Evolutionary conservation across 2,113 vertebrate species (phyloP).

Genomic region (Lampris incognitus): DNA sequence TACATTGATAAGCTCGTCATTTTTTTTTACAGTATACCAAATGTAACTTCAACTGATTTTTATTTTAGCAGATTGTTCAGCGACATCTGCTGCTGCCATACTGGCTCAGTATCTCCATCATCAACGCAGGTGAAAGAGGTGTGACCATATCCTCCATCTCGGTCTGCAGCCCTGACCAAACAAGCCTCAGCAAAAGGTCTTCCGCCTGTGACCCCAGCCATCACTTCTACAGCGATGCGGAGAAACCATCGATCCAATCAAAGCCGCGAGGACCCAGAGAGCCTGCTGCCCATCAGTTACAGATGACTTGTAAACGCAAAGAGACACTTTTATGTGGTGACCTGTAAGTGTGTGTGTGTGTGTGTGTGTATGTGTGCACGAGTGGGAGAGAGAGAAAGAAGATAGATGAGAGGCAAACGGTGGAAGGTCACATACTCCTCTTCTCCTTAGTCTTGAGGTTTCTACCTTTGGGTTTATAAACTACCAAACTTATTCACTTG

Average conservation of each 20-base stretch:
- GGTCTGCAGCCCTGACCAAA: slow-evolving; percentile 16
- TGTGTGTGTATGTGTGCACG: not conserved
- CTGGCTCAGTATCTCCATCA: too few species aligned
- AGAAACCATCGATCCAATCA: slow-evolving; percentile 41
- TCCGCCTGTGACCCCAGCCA: slow-evolving; percentile 39
- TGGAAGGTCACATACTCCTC: not conserved
- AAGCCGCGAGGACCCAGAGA: slow-evolving; percentile 8
- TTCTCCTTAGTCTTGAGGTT: not conserved
- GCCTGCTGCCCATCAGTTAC: slow-evolving; percentile 45
- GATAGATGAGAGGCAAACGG: not conserved
- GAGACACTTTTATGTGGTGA: slow-evolving; percentile 29
- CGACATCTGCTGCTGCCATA: too few species aligned
- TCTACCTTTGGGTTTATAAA: not conserved
- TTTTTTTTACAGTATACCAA: too few species aligned
- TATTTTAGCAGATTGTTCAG: too few species aligned
- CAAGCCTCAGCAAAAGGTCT: not conserved
- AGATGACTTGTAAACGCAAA: slow-evolving; percentile 51
- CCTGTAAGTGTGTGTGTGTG: slow-evolving; percentile 16
- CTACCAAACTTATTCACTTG: not conserved
- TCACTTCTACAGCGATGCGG: not conserved
- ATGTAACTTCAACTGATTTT: too few species aligned
- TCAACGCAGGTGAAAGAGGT: too few species aligned
- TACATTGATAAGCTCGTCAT: too few species aligned
- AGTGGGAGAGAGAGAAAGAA: not conserved
- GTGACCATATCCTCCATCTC: not conserved